Evolutionary conservation across 2,888 invertebrate genomes (phyloP), one percentile per base, ranked within the genome.

Genomic region (Dexiosoma caninum): DNA sequence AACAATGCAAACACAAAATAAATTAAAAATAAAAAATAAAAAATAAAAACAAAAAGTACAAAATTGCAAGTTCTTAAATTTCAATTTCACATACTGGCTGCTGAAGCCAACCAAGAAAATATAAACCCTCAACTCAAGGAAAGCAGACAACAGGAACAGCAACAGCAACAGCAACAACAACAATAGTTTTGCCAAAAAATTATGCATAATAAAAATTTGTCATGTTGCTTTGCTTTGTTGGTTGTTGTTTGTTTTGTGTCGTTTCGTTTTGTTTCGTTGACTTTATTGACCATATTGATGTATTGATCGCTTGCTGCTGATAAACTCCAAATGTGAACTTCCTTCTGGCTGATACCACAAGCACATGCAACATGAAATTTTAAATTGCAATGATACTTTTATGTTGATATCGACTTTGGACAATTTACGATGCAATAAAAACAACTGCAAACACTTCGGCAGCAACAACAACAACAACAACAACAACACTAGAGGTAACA

Each of bases 281-380:
- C 84, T 82, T 84, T 84, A 84, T 84, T 84, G 83, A 83, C 83
- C 84, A 84, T 84, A 84, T 84, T 84, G 84, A 84, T 84, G 83
- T 84, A 84, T 84, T 81, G 84, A 84, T 84, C 84, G 82, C 82
- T 82, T 82, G 77, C 75, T 67, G 77, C 82, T 82, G 84, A 84
- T 84, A 84, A 84, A 82, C 82, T 74, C 32, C 32, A 40, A 76
- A 71, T 71, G 42, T 83, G 83, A 83, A 82, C 82, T 80, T 82
- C 67, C 78, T 75, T 77, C 69, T 44, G 74, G 53, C 49, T 76
- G 53, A 23, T 44, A 10, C 23, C 51, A 46, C 10, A 21, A 44
- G 16, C 44, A 35, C 32, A 53, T 53, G 59, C 51, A 74, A 81
- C 81, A 81, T 81, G 74, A 77, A 81, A 81, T 64, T 74, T 69